Conservation (phyloP, 2,113 vertebrate species). For the Bettongia penicillata region DNA sequence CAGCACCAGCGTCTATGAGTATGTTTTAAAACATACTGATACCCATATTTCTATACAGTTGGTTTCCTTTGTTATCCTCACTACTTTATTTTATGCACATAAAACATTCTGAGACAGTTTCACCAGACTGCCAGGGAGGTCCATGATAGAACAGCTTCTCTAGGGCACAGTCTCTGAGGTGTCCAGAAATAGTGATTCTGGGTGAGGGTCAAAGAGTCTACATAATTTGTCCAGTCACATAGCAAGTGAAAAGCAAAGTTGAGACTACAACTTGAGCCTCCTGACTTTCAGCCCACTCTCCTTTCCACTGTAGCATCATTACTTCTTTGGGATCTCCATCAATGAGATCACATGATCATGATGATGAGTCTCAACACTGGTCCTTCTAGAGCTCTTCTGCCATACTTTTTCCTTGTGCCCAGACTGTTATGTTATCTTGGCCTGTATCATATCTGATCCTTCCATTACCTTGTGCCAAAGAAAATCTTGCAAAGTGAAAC, state of each 20-base stretch:
- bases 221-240: not conserved
- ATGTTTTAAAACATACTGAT: not conserved
- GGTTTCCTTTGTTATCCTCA: not conserved
- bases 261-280: not conserved
- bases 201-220: not conserved
- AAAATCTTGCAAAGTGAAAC: constrained; percentile 50
- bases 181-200: not conserved
- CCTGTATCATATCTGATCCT: constrained; percentile 24
- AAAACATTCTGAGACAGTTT: not conserved
- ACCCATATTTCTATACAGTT: not conserved
- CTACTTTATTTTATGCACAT: not conserved
- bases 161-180: not conserved
- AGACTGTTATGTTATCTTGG: not conserved
- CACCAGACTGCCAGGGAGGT: not conserved
- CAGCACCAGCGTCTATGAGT: not conserved
- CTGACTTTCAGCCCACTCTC: not conserved
- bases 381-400: not conserved
- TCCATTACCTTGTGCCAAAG: constrained; percentile 49
- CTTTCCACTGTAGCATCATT: not conserved
- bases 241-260: not conserved
- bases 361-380: not conserved
- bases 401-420: not conserved
- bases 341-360: not conserved
- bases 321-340: not conserved
- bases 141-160: not conserved